Conservation (phyloP, 2,888 invertebrate species). For the Spodoptera exigua region DNA sequence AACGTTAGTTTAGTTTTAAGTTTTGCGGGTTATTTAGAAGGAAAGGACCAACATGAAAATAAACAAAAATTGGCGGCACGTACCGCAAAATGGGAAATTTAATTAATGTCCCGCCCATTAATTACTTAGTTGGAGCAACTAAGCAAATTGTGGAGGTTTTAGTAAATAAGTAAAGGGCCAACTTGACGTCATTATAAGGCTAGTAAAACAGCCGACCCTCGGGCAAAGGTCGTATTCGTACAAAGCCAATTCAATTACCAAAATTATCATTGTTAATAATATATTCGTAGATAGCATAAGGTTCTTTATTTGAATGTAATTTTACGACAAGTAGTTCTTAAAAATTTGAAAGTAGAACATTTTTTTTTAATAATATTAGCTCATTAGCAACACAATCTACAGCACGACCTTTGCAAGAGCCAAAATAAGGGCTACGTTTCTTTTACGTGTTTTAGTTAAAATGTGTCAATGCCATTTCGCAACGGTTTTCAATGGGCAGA, state of each 20-base stretch:
- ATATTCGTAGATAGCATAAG: not conserved
- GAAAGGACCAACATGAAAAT: too few species aligned
- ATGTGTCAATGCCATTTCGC: constrained; percentile 27
- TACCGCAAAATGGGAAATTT: constrained; percentile 46
- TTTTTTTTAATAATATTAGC: not conserved
- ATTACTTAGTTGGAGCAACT: constrained; percentile 49
- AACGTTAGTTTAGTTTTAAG: too few species aligned
- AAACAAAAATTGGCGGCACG: constrained; percentile 26
- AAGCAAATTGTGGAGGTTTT: constrained; percentile 41
- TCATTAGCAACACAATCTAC: constrained; percentile 9
- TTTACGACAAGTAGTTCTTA: too few species aligned
- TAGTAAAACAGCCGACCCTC: constrained; percentile 14
- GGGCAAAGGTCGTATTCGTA: constrained; percentile 18
- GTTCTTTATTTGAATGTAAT: not conserved
- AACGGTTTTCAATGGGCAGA: constrained; percentile 10
- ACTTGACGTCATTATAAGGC: constrained; percentile 41
- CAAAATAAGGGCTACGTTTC: constrained; percentile 13
- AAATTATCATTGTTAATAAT: constrained; percentile 11
- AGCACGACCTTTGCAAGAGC: constrained; percentile 12
- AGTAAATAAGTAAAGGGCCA: constrained; percentile 40
- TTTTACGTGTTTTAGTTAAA: constrained; percentile 11
- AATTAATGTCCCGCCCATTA: constrained; percentile 53
- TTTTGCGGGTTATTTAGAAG: too few species aligned
- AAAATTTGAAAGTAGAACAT: not conserved
- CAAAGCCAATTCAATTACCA: constrained; percentile 37